Evolutionary conservation across 2,797 vertebrate species (phyloP).

Genomic region (Clarias laeviceps): DNA sequence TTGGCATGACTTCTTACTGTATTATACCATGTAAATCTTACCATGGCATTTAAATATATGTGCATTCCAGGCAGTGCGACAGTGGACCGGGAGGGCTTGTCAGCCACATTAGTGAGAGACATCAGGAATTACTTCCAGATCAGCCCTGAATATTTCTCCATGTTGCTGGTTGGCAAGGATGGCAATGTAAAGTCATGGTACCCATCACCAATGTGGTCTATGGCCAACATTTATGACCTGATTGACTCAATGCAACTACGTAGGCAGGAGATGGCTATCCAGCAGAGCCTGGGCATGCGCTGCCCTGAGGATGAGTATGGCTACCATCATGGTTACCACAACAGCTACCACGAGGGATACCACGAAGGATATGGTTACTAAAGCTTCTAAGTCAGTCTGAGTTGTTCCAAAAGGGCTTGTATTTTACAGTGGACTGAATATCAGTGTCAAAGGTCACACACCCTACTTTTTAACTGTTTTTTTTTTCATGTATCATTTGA

Average conservation of each 20-base stretch:
- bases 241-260: slow-evolving; percentile 99
- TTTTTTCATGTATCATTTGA: slow-evolving; percentile 45
- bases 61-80: slow-evolving; percentile 83
- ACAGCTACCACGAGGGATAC: slow-evolving; percentile 93
- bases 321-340: slow-evolving; percentile 93
- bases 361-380: slow-evolving; percentile 93
- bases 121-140: slow-evolving; percentile 98
- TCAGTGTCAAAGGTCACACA: slow-evolving; percentile 35
- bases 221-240: slow-evolving; percentile 96
- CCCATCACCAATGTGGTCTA: slow-evolving; percentile 97
- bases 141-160: slow-evolving; percentile 97
- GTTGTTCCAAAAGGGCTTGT: slow-evolving; percentile 19
- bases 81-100: slow-evolving; percentile 92
- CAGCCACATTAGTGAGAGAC: slow-evolving; percentile 88
- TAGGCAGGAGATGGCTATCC: slow-evolving; percentile 98
- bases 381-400: slow-evolving; percentile 53
- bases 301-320: slow-evolving; percentile 97
- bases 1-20: background rate
- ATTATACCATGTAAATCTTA: background rate
- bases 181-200: slow-evolving; percentile 99
- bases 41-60: background rate
- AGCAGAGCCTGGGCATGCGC: slow-evolving; percentile 96
- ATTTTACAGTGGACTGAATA: slow-evolving; percentile 34
- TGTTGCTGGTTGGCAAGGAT: slow-evolving; percentile 97
- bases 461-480: slow-evolving; percentile 30